Evolutionary conservation across 2,113 vertebrate species (phyloP).

Genomic region (Myanophis thanlyinensis): DNA sequence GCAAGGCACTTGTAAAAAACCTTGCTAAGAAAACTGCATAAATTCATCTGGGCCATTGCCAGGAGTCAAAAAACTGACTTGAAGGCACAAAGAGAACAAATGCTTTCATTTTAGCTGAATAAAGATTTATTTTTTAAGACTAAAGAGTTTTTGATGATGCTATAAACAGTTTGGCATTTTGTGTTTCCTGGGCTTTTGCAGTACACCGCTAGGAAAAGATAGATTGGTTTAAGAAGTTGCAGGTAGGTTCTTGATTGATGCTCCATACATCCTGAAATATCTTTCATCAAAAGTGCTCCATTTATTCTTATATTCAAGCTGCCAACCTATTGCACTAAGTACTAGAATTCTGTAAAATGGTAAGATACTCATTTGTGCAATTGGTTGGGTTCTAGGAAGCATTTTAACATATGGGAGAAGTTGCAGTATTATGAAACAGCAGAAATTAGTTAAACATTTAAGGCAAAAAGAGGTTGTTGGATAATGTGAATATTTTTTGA

Average conservation of each 20-base stretch:
- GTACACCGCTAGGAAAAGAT: neutral
- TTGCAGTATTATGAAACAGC: neutral
- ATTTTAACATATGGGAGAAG: neutral
- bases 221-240: neutral
- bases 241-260: accelerated
- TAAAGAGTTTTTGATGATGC: neutral
- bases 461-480: neutral
- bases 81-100: neutral
- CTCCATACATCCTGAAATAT: neutral
- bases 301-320: neutral
- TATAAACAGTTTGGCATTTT: neutral
- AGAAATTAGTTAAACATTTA: neutral
- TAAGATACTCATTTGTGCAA: neutral
- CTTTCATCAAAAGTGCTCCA: neutral
- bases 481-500: neutral
- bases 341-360: neutral
- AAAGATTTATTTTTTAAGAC: neutral
- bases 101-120: neutral
- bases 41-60: neutral
- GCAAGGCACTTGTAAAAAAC: neutral
- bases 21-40: neutral
- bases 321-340: neutral
- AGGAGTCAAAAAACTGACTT: neutral
- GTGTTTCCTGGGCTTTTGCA: neutral
- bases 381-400: neutral